Percentiles rank a stretch among this genome's conserved stretches.
phyloP scores from a whole-genome alignment of 2,113 vertebrate genomes.

The Psophia crepitans region DNA sequence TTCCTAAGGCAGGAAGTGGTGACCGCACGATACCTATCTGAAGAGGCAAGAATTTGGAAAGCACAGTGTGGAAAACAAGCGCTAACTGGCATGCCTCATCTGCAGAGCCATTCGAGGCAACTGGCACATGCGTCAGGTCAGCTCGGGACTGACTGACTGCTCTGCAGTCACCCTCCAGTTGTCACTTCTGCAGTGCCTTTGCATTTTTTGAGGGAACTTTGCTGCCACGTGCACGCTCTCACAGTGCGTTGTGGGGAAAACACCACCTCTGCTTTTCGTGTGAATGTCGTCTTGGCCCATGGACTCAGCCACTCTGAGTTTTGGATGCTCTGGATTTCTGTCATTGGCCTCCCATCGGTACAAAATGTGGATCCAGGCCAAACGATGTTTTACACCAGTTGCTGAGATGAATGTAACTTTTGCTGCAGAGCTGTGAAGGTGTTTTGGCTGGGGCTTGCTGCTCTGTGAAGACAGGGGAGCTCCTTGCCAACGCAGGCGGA shows the following conservation, averaged over 20 bases:
- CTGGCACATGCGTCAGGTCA: not conserved
- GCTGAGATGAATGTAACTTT: not conserved
- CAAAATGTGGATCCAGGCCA: not conserved
- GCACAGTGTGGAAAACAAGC: not conserved
- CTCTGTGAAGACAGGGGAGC: not conserved
- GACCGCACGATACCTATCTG: not conserved
- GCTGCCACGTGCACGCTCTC: accelerated
- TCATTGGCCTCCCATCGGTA: not conserved
- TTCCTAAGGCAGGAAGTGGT: not conserved
- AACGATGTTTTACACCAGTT: not conserved
- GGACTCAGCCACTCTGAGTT: not conserved
- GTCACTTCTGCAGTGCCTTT: not conserved
- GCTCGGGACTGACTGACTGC: not conserved
- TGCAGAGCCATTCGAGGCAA: not conserved
- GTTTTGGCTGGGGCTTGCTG: not conserved
- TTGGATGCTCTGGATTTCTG: not conserved
- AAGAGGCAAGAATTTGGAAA: not conserved
- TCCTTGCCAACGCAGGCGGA: not conserved
- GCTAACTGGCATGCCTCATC: too few relatives aligned
- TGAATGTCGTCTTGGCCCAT: not conserved
- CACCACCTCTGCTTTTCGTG: not conserved
- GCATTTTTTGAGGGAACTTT: not conserved
- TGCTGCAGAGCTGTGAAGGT: not conserved
- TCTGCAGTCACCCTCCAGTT: not conserved
- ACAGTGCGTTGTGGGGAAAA: not conserved